Evolutionary conservation across 2,797 vertebrate species (phyloP), one percentile per base, ranked within the genome.

Genomic region (Gobionotothen gibberifrons): DNA sequence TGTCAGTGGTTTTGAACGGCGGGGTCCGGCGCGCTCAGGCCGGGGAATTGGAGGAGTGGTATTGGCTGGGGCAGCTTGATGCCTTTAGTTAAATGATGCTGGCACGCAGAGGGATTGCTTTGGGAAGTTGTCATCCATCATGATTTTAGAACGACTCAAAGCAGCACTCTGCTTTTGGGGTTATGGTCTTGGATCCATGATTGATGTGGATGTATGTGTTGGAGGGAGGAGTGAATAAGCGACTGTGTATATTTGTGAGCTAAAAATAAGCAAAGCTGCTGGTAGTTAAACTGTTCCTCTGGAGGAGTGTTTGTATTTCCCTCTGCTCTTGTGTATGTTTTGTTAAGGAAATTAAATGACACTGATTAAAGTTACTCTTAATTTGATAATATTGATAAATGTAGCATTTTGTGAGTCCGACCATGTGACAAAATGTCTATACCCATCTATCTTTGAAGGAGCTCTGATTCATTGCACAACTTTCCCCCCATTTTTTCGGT

Each of bases 61-160:
- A 89, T 90, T 90, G 89, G 90, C 83, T 49, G 51, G 72, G 84
- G 90, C 90, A 86, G 87, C 79, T 87, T 85, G 88, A 90, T 87
- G 91, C 87, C 87, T 93, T 92, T 93, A 91, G 92, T 92, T 94
- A 93, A 94, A 93, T 94, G 92, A 91, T 88, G 89, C 90, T 93
- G 93, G 89, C 92, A 93, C 83, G 54, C 86, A 87, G 87, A 93
- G 86, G 89, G 87, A 94, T 93, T 92, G 92, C 91, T 92, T 87
- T 87, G 83, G 91, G 91, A 94, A 93, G 92, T 93, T 94, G 92
- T 94, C 93, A 94, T 94, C 91, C 93, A 94, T 95, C 94, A 94
- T 93, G 92, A 93, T 92, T 93, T 94, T 90, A 92, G 89, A 94
- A 92, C 88, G 91, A 92, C 91, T 93, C 90, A 91, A 90, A 91